Evolutionary conservation across 2,888 invertebrate genomes (phyloP), one percentile per base, ranked within the genome.

Genomic region (Nephrotoma flavescens): DNA sequence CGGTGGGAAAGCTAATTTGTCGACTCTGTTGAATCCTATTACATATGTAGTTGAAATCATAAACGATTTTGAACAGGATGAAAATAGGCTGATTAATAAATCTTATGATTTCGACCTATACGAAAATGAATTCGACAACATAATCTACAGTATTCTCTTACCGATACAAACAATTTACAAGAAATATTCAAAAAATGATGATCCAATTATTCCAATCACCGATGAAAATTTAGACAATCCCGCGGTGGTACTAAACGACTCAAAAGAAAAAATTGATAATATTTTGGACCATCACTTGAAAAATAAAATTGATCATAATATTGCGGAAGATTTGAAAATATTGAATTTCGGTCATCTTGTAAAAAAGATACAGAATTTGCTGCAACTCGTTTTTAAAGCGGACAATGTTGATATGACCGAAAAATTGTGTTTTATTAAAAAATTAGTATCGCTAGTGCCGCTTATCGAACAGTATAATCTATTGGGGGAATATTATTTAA

Each of bases 401-500:
- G 91, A 93, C 87, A 91, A 92, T 47, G 88, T 92, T 11, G 90
- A 93, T 85, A 88, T 89, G 0, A 31, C 86, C 4, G 87, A 89
- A 4, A 90, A 90, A 87, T 42, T 89, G 11, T 41, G 86, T 0
- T 89, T 88, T 86, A 87, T 90, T 19, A 88, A 89, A 2, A 90
- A 90, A 41, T 87, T 91, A 0, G 88, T 89, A 0, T 88, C 89
- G 0, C 86, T 92, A 15, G 89, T 94, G 9, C 96, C 97, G 0
- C 92, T 98, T 42, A 91, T 98, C 87, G 94, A 96, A 87, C 97
- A 98, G 91, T 95, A 95, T 86, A 91, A 94, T 85, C 90, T 95
- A 31, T 92, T 97, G 86, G 94, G 95, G 1, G 96, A 97, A 90
- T 97, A 95, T 90, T 96, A 96, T 89, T 90, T 98, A 5, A 94